These are phyloP conservation scores for Salvelinus fontinalis DNA, from an alignment of 2,113 vertebrate genomes.

Conservation along the genomic window DNA sequence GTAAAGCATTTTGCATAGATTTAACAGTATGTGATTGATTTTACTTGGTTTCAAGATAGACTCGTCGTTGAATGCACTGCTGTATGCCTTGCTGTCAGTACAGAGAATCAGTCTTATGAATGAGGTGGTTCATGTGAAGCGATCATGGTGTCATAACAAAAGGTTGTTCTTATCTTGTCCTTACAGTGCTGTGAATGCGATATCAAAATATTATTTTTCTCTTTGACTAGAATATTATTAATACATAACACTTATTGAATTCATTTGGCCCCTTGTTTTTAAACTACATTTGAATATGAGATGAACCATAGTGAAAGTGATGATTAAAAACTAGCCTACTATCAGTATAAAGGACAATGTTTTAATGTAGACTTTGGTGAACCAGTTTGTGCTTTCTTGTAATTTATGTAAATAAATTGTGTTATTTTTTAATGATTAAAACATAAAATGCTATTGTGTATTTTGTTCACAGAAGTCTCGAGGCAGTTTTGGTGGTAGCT, in stretches of 20 bases:
- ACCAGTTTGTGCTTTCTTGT: constrained; percentile 69
- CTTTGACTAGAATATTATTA: constrained; percentile 43
- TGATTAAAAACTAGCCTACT: constrained; percentile 50
- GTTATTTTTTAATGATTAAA: constrained; percentile 66
- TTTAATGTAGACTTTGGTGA: constrained; percentile 65
- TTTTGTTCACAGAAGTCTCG: not conserved
- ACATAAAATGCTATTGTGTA: constrained; percentile 29
- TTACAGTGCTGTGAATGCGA: constrained; percentile 67
- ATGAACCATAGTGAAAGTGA: constrained; percentile 56
- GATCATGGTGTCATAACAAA: constrained; percentile 51
- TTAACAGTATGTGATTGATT: constrained; percentile 56
- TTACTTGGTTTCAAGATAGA: constrained; percentile 48
- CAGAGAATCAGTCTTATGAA: constrained; percentile 55
- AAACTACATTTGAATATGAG: constrained; percentile 33
- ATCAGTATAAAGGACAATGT: constrained; percentile 56
- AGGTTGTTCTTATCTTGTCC: constrained; percentile 59
- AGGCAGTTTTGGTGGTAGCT: not conserved
- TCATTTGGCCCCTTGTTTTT: constrained; percentile 50
- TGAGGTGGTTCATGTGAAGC: constrained; percentile 63
- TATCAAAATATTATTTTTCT: constrained; percentile 55
- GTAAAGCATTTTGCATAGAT: constrained; percentile 66
- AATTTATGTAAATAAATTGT: constrained; percentile 86
- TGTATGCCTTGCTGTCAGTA: constrained; percentile 55
- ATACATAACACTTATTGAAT: constrained; percentile 38
- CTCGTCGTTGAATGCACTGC: constrained; percentile 62